These are phyloP conservation scores for Tipula unca DNA, from an alignment of 2,888 invertebrate species.

Conservation along the genomic window DNA sequence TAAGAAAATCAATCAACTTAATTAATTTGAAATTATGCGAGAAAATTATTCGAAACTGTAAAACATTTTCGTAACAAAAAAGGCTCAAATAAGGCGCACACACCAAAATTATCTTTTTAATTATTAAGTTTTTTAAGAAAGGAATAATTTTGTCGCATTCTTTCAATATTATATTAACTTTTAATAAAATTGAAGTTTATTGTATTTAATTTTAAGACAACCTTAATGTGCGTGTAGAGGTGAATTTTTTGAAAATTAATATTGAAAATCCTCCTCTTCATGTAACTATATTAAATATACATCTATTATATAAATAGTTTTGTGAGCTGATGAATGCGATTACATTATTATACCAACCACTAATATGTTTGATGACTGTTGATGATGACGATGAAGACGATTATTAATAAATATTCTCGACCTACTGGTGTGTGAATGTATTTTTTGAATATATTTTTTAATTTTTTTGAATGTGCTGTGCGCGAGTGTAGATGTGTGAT, in stretches of 20 bases:
- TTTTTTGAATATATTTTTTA: not conserved
- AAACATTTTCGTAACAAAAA: slow-evolving; percentile 15
- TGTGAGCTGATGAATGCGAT: not conserved
- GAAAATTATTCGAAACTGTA: not conserved
- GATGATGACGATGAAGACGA: not conserved
- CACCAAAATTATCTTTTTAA: not conserved
- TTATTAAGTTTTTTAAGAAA: not conserved
- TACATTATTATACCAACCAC: not conserved
- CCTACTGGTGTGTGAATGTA: not conserved
- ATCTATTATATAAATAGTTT: not conserved
- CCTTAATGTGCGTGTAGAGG: not conserved
- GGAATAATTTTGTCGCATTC: slow-evolving; percentile 16
- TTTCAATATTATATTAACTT: not conserved
- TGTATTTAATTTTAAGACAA: slow-evolving; percentile 3
- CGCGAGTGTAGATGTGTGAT: not conserved
- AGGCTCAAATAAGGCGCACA: slow-evolving; percentile 2
- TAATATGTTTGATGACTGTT: not conserved
- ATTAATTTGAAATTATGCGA: slow-evolving; percentile 14
- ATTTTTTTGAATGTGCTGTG: not conserved
- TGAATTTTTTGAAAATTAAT: not conserved
- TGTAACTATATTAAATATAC: not conserved
- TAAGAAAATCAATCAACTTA: slow-evolving; percentile 1
- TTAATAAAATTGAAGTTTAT: not conserved
- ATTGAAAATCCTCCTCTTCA: not conserved
- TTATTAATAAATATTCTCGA: not conserved